A percentile compares a stretch with the other conserved stretches of the same genome.
Evolutionary conservation across 2,888 invertebrate species (phyloP).

Genomic region (Diarsia mendica): DNA sequence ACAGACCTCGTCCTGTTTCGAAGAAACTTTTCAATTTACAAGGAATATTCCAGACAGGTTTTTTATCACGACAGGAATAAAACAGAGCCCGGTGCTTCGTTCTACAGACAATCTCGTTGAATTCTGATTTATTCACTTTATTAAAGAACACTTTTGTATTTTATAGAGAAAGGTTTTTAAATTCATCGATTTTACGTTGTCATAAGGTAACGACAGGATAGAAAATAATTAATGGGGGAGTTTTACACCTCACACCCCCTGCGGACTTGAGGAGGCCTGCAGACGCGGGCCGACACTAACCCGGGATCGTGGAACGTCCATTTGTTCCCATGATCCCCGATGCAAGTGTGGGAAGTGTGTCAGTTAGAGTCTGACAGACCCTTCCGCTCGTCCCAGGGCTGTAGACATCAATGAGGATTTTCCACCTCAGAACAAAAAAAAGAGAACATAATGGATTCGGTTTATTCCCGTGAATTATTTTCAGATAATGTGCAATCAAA

Average conservation of each 20-base stretch:
- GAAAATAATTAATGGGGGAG: not conserved
- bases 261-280: no score
- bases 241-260: no score
- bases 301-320: no score
- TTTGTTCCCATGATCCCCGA: no score
- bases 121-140: slow-evolving; percentile 53
- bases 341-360: no score
- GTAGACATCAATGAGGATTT: no score
- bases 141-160: slow-evolving; percentile 14
- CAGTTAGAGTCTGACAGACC: no score
- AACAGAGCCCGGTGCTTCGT: slow-evolving; percentile 34
- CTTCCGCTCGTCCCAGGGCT: no score
- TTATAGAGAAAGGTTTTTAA: not conserved
- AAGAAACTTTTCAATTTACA: slow-evolving; percentile 69
- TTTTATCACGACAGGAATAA: slow-evolving; percentile 49
- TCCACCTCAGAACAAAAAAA: no score
- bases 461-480: no score
- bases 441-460: no score
- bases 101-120: slow-evolving; percentile 35
- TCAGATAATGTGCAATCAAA: not conserved
- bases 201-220: not conserved
- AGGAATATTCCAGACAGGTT: slow-evolving; percentile 58
- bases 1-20: slow-evolving; percentile 43
- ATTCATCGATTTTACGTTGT: slow-evolving; percentile 17
- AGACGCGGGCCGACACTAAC: no score